Evolutionary conservation across 2,113 vertebrate genomes (phyloP).

Genomic region (Cairina moschata): DNA sequence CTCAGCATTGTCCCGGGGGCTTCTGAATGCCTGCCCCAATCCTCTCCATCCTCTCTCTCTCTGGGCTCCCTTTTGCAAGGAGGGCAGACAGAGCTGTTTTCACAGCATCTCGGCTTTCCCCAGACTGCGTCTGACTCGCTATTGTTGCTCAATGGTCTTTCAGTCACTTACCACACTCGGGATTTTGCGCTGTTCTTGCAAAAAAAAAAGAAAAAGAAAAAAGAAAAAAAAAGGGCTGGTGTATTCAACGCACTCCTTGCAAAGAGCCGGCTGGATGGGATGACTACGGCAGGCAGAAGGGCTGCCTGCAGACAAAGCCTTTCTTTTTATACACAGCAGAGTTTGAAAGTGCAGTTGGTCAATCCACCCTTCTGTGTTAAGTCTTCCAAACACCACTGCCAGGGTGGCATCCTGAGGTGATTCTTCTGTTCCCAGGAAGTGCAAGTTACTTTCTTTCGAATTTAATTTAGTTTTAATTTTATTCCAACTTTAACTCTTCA

Average conservation of each 20-base stretch:
- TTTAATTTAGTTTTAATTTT: neutral
- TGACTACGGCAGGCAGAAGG: neutral
- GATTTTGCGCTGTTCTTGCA: neutral
- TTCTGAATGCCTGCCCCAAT: neutral
- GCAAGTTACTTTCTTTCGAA: neutral
- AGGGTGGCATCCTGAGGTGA: neutral
- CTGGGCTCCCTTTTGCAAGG: neutral
- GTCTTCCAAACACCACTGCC: neutral
- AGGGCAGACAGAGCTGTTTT: neutral
- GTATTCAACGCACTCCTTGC: neutral
- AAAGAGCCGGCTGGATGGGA: neutral
- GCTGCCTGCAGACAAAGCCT: neutral
- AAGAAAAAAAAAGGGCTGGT: neutral
- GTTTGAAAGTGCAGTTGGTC: neutral
- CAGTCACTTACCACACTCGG: neutral
- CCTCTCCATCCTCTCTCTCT: neutral
- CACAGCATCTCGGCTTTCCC: neutral
- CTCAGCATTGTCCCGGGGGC: neutral
- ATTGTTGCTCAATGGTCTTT: constrained; percentile 26
- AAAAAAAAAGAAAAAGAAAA: neutral
- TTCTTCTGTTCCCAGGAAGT: neutral
- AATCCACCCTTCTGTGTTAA: neutral
- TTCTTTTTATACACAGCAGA: neutral
- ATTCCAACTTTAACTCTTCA: neutral
- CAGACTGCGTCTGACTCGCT: neutral